These are phyloP conservation scores for Cichlasoma orientale DNA, from an alignment of 2,797 vertebrate species.

Conservation along the genomic window DNA sequence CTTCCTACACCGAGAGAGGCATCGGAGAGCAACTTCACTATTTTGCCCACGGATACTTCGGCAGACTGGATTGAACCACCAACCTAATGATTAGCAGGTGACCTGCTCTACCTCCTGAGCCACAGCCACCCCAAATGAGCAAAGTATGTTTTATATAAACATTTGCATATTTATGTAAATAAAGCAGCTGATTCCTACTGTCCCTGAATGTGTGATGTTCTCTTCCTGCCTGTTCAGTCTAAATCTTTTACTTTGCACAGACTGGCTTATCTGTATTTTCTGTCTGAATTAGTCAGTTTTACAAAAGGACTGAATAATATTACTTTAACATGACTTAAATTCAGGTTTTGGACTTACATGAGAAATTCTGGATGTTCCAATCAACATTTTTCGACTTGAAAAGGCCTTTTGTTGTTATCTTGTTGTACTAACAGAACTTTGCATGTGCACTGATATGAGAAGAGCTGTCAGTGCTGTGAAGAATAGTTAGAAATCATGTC, in stretches of 20 bases:
- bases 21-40: too few species aligned
- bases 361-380: neutral
- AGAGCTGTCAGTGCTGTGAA: neutral
- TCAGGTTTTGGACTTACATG: neutral
- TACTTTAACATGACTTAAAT: neutral
- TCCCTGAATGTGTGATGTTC: neutral
- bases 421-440: neutral
- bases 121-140: too few species aligned
- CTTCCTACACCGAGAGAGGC: too few species aligned
- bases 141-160: neutral
- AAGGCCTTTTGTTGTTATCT: neutral
- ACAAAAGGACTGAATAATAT: neutral
- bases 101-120: too few species aligned
- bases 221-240: neutral
- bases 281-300: neutral
- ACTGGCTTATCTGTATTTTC: neutral
- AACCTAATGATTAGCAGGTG: too few species aligned
- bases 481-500: neutral
- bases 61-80: too few species aligned
- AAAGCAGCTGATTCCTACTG: neutral
- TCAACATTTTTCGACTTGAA: neutral
- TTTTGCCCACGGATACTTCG: too few species aligned
- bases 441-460: neutral
- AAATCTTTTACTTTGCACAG: neutral
- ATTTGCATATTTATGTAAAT: neutral